Conservation (phyloP, 2,888 invertebrate species). For the Drosophila anceps region DNA sequence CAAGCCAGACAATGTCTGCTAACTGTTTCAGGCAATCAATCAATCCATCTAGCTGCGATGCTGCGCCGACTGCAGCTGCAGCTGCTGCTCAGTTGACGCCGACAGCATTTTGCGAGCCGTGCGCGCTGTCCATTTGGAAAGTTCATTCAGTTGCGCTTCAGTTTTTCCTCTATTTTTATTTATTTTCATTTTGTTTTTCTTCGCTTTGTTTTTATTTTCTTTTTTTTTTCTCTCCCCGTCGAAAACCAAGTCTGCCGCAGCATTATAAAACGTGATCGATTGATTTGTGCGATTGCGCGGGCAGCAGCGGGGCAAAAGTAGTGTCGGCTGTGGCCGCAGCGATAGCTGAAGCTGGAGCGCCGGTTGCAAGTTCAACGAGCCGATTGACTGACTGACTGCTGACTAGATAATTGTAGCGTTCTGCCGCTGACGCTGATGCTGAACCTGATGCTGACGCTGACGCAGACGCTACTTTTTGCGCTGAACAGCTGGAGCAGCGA, state of each 20-base stretch:
- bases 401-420: constrained; percentile 84
- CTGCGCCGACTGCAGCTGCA: constrained; percentile 43
- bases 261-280: constrained; percentile 84
- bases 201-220: constrained; percentile 15
- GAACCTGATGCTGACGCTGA: constrained; percentile 48
- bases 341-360: constrained; percentile 47
- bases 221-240: constrained; percentile 14
- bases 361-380: constrained; percentile 83
- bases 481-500: constrained; percentile 69
- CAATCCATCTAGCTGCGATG: constrained; percentile 75
- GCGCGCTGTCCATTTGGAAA: constrained; percentile 72
- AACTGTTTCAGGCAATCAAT: constrained; percentile 84
- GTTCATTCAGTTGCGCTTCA: constrained; percentile 76
- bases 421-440: constrained; percentile 59
- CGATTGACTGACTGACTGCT: constrained; percentile 81
- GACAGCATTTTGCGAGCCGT: constrained; percentile 63
- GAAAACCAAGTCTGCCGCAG: constrained; percentile 40
- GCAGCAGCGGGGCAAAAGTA: constrained; percentile 32
- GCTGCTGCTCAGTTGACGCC: constrained; percentile 51
- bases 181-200: constrained; percentile 39
- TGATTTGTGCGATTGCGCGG: constrained; percentile 82
- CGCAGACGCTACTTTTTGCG: constrained; percentile 61
- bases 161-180: constrained; percentile 45
- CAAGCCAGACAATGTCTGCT: constrained; percentile 80
- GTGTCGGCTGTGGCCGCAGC: constrained; percentile 21